Conservation (phyloP, 1,140 invertebrate species). For the Bombus affinis region DNA sequence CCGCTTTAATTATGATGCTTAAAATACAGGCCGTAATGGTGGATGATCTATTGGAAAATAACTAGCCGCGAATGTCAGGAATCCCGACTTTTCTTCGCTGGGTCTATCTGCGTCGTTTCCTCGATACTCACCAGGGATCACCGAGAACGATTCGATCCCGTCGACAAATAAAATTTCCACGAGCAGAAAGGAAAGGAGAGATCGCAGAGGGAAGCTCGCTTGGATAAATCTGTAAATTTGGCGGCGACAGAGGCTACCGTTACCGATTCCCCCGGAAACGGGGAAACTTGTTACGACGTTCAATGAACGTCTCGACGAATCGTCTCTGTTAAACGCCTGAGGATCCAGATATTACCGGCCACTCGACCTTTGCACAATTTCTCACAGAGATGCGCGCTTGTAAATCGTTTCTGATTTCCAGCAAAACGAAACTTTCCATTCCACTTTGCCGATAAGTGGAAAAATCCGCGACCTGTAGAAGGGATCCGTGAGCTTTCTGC, state of each 20-base stretch:
- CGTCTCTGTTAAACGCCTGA: not conserved
- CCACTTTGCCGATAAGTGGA: not conserved
- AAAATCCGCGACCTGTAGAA: not conserved
- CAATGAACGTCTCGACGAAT: not conserved
- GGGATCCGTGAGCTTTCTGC: too few species aligned
- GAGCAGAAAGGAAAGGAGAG: too few species aligned
- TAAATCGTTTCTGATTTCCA: not conserved
- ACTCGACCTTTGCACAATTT: not conserved
- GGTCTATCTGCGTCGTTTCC: not conserved
- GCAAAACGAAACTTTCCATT: not conserved
- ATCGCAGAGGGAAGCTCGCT: not conserved
- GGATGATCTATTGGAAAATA: conserved; percentile 22
- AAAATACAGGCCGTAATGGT: not conserved
- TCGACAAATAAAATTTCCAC: conserved; percentile 27
- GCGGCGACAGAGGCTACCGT: not conserved
- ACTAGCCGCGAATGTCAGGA: conserved; percentile 15
- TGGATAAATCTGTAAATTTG: conserved; percentile 24
- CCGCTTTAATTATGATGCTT: conserved; percentile 25
- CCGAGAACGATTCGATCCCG: not conserved
- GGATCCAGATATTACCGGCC: not conserved
- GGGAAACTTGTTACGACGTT: conserved; percentile 20
- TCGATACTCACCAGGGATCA: not conserved
- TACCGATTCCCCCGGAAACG: not conserved
- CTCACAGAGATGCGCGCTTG: not conserved
- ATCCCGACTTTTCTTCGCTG: not conserved